Evolutionary conservation across 2,888 invertebrate genomes (phyloP).

Genomic region (Pachymerium ferrugineum): DNA sequence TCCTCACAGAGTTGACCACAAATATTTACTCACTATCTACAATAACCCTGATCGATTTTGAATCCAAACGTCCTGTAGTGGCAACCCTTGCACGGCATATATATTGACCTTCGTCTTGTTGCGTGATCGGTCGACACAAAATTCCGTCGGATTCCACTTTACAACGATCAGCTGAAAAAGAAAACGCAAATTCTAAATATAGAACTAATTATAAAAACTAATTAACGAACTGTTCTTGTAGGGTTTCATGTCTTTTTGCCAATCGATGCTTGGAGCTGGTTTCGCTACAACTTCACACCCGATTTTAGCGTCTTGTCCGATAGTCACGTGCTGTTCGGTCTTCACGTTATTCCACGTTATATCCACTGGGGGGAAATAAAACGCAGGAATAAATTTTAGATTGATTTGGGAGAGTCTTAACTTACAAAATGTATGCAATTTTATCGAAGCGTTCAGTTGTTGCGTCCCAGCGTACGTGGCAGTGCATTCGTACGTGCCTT

Average conservation of each 20-base stretch:
- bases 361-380: constrained; percentile 59
- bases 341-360: constrained; percentile 84
- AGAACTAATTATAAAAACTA: neutral
- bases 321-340: constrained; percentile 69
- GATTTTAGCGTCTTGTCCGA: constrained; percentile 65
- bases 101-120: constrained; percentile 78
- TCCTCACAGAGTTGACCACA: neutral
- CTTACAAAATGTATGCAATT: constrained; percentile 29
- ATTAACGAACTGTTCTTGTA: constrained; percentile 38
- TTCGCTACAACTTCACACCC: constrained; percentile 78
- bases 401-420: no score
- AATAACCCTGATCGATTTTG: constrained; percentile 72
- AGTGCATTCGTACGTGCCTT: constrained; percentile 78
- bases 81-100: constrained; percentile 80
- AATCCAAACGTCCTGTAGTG: constrained; percentile 70
- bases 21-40: constrained; percentile 48
- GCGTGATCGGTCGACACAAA: constrained; percentile 67
- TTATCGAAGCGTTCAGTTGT: neutral
- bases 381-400: no score
- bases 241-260: constrained; percentile 70
- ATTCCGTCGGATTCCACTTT: constrained; percentile 56
- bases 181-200: neutral
- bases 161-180: constrained; percentile 32
- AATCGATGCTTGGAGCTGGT: constrained; percentile 77
- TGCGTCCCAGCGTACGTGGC: constrained; percentile 51